phyloP scores from a whole-genome alignment of 2,113 vertebrate genomes.

The Perca fluviatilis region DNA sequence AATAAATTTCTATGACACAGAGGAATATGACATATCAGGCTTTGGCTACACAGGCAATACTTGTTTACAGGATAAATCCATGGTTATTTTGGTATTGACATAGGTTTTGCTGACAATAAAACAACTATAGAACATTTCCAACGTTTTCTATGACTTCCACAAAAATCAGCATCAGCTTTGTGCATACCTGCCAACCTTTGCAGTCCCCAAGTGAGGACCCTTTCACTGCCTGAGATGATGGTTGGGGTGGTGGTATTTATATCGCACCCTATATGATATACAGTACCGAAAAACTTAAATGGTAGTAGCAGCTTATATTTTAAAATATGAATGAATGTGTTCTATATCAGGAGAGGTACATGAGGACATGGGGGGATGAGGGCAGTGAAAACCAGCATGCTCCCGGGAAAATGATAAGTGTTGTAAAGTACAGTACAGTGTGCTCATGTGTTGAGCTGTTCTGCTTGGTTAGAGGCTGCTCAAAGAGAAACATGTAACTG shows the following conservation, averaged over 20 bases:
- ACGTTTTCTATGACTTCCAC: background rate
- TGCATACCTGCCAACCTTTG: background rate
- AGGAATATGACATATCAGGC: background rate
- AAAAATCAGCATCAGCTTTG: background rate
- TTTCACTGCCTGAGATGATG: background rate
- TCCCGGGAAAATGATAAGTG: slow-evolving; percentile 7
- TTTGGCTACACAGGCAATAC: background rate
- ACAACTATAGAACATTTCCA: background rate
- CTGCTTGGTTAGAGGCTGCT: slow-evolving; percentile 25
- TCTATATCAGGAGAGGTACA: slow-evolving; percentile 17
- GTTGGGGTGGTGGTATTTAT: background rate
- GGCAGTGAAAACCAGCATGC: background rate
- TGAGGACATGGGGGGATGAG: background rate
- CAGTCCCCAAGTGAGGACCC: background rate
- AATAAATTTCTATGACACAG: background rate
- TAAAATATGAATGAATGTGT: slow-evolving; percentile 40
- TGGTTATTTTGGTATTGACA: background rate
- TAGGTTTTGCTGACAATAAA: background rate
- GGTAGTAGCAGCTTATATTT: background rate
- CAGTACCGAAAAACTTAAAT: background rate
- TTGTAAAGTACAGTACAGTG: background rate
- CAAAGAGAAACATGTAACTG: slow-evolving; percentile 15
- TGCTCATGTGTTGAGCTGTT: background rate
- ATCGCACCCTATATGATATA: background rate
- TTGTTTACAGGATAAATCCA: background rate